Conservation (phyloP, 2,797 vertebrate species). For the Enteromius radiatus region DNA sequence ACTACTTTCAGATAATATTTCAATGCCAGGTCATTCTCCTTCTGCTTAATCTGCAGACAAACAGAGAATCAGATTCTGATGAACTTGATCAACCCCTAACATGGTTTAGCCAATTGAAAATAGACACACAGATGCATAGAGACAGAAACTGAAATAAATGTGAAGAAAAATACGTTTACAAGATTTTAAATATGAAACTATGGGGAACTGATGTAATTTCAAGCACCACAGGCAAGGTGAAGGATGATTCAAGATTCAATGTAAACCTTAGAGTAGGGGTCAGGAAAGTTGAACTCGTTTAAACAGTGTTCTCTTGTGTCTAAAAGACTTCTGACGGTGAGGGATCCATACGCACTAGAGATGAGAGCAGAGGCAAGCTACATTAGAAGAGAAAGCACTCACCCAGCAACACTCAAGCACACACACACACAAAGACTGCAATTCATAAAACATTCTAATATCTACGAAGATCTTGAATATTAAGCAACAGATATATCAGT, state of each 20-base stretch:
- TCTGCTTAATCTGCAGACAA: slow-evolving; percentile 89
- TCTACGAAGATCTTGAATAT: slow-evolving; percentile 1
- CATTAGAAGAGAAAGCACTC: slow-evolving; percentile 67
- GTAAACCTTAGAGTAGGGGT: slow-evolving; percentile 96
- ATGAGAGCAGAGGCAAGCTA: slow-evolving; percentile 72
- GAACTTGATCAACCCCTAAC: background rate
- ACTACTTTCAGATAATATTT: slow-evolving; percentile 89
- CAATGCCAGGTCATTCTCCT: slow-evolving; percentile 92
- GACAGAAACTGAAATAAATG: background rate
- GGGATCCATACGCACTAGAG: slow-evolving; percentile 92
- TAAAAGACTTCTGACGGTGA: slow-evolving; percentile 96
- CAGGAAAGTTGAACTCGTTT: slow-evolving; percentile 98
- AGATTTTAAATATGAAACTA: background rate
- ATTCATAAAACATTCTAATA: background rate
- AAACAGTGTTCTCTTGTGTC: slow-evolving; percentile 98
- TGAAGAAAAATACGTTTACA: slow-evolving; percentile 10
- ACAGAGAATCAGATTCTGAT: background rate
- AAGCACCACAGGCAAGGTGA: slow-evolving; percentile 27
- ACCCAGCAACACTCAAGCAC: background rate
- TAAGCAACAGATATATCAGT: background rate
- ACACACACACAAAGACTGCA: background rate
- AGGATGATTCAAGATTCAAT: slow-evolving; percentile 52
- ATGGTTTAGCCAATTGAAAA: background rate
- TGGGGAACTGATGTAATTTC: background rate
- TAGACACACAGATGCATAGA: background rate